Base-by-base conservation (phyloP, 2,888 invertebrate species). In the Conomelus anceps region DNA sequence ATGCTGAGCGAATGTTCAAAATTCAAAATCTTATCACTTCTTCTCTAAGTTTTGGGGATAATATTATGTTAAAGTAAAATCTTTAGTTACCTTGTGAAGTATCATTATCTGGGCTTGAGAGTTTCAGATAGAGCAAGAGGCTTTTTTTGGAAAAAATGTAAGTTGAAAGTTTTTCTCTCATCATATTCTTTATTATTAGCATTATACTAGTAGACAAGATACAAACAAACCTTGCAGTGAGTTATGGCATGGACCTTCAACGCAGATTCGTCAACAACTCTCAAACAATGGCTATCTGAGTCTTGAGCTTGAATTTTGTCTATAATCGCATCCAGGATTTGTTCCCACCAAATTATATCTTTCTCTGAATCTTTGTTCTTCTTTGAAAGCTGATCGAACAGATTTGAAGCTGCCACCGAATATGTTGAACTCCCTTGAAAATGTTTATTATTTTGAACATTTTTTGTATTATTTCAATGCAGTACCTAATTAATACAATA, bases 261-360 rank as follows among this genome's bases (percentile, higher is more conserved):
- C 22, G 88, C 84, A 7, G 84, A 22, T 63, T 90, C 89, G 23
- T 90, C 90, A 11, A 90, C 90, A n/a, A 90, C 89, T 86, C 89
- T 90, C 23, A 86, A 23, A 23, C 26, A 86, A 22, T 34, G 23
- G 23, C 87, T 85, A 23, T n/a, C 88, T 17, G 89, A 88, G 17
- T 89, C 85, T 84, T 91, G 91, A 9, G 91, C 90, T 24, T 91
- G 90, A 20, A 92, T 91, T 89, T 93, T 92, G 90, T 92, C 91
- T 22, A 93, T 92, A 22, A 93, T 90, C 91, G 93, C 93, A 91
- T 93, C 93, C 88, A 94, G 90, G 90, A 94, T 92, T 89, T 93
- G 92, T 85, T 92, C 92, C 94, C 94, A 94, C 88, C 91, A 91
- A 22, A 92, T 89, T 20, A 91, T 89, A 9, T 91, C 91, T 23